A percentile compares a stretch with the other conserved stretches of the same genome.
Conservation (phyloP, 2,797 vertebrate species). For the Trematomus bernacchii region DNA sequence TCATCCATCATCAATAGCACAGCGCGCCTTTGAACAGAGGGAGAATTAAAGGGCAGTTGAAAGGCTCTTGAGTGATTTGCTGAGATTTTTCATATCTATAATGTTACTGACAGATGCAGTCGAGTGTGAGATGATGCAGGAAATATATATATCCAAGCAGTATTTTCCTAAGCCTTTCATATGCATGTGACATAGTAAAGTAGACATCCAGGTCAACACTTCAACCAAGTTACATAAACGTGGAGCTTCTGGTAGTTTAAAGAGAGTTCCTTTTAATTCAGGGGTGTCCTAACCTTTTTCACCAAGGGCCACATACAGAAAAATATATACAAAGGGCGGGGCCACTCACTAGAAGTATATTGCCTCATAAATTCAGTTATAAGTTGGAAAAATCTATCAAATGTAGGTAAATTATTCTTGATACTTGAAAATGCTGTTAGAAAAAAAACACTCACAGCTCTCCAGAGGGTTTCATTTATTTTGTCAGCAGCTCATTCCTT, state of each 20-base stretch:
- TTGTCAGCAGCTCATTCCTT: too few species aligned
- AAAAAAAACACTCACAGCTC: too few species aligned
- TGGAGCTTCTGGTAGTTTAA: constrained; percentile 53
- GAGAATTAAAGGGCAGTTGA: constrained; percentile 14
- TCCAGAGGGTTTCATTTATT: too few species aligned
- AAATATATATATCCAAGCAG: background rate
- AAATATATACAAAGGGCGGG: too few species aligned
- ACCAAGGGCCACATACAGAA: too few species aligned
- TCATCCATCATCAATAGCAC: constrained; percentile 54
- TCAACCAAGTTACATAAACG: constrained; percentile 64
- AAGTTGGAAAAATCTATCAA: too few species aligned
- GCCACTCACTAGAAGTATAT: too few species aligned
- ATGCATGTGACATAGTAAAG: constrained; percentile 35
- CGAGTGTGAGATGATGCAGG: constrained; percentile 2
- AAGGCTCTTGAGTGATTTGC: constrained; percentile 10
- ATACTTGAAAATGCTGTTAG: too few species aligned
- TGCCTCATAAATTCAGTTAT: too few species aligned
- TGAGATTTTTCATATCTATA: background rate
- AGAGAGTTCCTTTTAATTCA: constrained; percentile 32
- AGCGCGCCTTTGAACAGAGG: constrained; percentile 24
- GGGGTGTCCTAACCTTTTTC: too few species aligned
- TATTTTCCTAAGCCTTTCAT: constrained; percentile 16
- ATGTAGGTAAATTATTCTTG: too few species aligned
- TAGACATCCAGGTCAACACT: constrained; percentile 54
- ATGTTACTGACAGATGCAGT: background rate